phyloP scores from a whole-genome alignment of 2,888 invertebrate genomes.

The Trissonchulus sp. region DNA sequence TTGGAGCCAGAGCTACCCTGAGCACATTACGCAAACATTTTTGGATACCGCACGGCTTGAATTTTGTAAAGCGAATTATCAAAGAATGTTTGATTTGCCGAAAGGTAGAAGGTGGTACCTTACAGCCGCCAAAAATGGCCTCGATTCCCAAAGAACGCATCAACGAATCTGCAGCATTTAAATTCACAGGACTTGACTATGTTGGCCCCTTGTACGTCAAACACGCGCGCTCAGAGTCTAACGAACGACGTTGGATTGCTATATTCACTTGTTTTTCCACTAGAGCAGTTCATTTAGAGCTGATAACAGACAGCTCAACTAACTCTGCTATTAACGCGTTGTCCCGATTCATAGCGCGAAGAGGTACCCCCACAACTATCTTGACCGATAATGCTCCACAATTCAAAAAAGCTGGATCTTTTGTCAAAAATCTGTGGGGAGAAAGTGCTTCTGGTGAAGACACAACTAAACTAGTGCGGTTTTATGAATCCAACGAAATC shows the following conservation, averaged over 20 bases:
- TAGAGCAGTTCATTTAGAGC: conserved; percentile 52
- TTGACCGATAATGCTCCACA: conserved; percentile 53
- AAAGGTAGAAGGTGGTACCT: conserved; percentile 25
- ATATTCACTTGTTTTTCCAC: conserved; percentile 54
- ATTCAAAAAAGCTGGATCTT: conserved; percentile 50
- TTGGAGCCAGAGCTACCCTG: conserved; percentile 28
- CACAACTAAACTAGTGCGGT: no score
- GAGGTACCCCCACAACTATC: conserved; percentile 47
- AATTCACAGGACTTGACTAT: conserved; percentile 48
- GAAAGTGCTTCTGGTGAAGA: neutral
- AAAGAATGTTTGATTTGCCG: conserved; percentile 26
- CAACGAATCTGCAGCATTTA: conserved; percentile 21
- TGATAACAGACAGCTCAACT: conserved; percentile 45
- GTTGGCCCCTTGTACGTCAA: conserved; percentile 50
- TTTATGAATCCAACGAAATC: conserved; percentile 34
- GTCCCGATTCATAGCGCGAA: conserved; percentile 46
- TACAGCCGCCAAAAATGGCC: conserved; percentile 26
- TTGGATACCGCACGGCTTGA: conserved; percentile 28
- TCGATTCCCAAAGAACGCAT: conserved; percentile 28
- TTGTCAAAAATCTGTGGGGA: conserved; percentile 39
- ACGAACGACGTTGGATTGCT: conserved; percentile 44
- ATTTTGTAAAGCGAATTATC: conserved; percentile 11
- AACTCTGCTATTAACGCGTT: conserved; percentile 46
- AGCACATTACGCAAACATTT: conserved; percentile 23
- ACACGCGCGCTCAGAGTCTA: conserved; percentile 38